Evolutionary conservation across 1,140 invertebrate species (phyloP).

Genomic region (Drosophila takahashii): DNA sequence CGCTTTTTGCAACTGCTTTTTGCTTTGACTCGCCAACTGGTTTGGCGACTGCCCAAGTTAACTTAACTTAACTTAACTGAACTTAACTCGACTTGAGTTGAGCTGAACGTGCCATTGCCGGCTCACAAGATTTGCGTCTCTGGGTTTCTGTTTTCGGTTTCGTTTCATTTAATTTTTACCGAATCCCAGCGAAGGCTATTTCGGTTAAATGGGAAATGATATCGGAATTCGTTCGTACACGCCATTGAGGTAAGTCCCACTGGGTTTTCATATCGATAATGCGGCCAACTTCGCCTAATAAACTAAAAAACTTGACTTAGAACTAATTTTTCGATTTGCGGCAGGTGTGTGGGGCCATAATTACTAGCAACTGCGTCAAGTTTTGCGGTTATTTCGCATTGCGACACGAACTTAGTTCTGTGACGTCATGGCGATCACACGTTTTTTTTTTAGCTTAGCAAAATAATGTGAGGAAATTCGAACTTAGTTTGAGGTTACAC

Average conservation of each 20-base stretch:
- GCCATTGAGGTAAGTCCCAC: conserved; percentile 14
- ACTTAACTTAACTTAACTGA: conserved; percentile 18
- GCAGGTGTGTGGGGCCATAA: conserved; percentile 36
- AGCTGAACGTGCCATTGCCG: conserved; percentile 36
- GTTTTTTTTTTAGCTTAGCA: conserved; percentile 21
- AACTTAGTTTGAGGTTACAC: neutral
- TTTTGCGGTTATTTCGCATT: conserved; percentile 42
- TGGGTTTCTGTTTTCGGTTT: conserved; percentile 29
- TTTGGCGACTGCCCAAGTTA: conserved; percentile 47
- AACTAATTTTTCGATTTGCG: conserved; percentile 16
- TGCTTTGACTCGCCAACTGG: conserved; percentile 35
- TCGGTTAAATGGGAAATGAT: conserved; percentile 23
- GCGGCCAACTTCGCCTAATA: neutral
- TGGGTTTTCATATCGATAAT: conserved; percentile 10
- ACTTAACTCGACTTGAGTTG: conserved; percentile 18
- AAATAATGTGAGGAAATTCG: neutral
- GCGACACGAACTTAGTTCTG: conserved; percentile 37
- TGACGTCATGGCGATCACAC: conserved; percentile 36
- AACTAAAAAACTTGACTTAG: conserved; percentile 13
- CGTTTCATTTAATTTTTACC: conserved; percentile 21
- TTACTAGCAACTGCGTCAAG: conserved; percentile 57
- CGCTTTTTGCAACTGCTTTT: conserved; percentile 49
- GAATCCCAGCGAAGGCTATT: conserved; percentile 40
- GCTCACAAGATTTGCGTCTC: conserved; percentile 19
- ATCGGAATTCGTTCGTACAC: conserved; percentile 34